Evolutionary conservation across 2,797 vertebrate genomes (phyloP).

Genomic region (Coluber constrictor): DNA sequence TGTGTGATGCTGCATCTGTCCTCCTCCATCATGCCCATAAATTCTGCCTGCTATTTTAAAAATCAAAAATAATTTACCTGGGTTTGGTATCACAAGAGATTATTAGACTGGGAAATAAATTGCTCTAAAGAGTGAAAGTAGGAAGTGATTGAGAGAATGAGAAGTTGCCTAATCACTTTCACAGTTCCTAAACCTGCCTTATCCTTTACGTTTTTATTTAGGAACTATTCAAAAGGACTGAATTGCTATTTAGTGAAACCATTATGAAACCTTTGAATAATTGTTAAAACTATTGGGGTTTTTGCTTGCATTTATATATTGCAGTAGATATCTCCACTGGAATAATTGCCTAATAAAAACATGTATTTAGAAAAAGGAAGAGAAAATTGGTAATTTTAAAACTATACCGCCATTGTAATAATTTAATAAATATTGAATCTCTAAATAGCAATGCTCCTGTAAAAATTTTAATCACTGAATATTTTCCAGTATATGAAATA

Average conservation of each 20-base stretch:
- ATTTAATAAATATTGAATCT: conserved; percentile 35
- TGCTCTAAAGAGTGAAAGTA: not conserved
- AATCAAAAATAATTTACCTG: not conserved
- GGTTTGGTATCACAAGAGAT: not conserved
- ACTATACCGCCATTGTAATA: not conserved
- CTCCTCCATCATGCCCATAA: not conserved
- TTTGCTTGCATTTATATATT: not conserved
- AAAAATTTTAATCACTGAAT: conserved; percentile 45
- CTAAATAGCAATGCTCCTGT: conserved; percentile 47
- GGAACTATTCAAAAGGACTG: not conserved
- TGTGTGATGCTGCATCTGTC: not conserved
- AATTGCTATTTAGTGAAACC: conserved; percentile 12
- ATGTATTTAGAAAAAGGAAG: not conserved
- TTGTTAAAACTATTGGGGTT: not conserved
- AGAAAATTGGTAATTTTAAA: not conserved
- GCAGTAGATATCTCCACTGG: not conserved
- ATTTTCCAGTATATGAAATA: conserved; percentile 41
- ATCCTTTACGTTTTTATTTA: not conserved
- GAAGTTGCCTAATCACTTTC: not conserved
- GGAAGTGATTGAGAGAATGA: not conserved
- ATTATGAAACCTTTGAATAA: not conserved
- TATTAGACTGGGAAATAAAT: not conserved
- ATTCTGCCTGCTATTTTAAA: not conserved
- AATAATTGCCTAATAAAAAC: not conserved
- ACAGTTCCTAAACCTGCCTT: not conserved